phyloP scores from a whole-genome alignment of 2,113 vertebrate species.

The Eurypyga helias region DNA sequence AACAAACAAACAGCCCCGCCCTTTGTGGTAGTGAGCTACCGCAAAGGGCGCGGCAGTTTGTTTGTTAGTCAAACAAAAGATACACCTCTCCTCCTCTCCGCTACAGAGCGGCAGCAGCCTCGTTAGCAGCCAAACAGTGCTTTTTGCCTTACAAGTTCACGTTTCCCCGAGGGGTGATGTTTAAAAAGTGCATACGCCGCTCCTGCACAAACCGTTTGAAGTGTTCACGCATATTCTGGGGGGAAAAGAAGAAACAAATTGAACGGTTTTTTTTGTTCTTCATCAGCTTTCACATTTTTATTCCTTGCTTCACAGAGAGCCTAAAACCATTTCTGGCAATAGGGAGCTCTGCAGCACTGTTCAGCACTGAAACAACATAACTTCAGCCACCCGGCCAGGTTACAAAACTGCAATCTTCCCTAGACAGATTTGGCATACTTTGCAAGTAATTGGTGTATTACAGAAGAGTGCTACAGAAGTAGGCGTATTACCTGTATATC shows the following conservation, averaged over 20 bases:
- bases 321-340: fast-evolving
- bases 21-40: too few species aligned
- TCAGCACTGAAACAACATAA: neutral
- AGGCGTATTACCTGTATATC: neutral
- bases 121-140: neutral
- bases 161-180: neutral
- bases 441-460: neutral
- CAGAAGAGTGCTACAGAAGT: neutral
- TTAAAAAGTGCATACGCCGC: neutral
- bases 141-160: neutral
- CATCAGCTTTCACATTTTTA: neutral
- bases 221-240: neutral
- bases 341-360: neutral
- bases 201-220: neutral
- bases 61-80: too few species aligned
- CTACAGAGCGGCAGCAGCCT: neutral
- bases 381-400: neutral
- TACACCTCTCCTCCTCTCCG: neutral
- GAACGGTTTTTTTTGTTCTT: neutral
- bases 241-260: neutral
- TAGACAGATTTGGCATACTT: neutral
- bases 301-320: neutral
- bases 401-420: neutral
- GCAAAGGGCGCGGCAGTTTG: too few species aligned
- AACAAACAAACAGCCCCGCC: too few species aligned